Percentiles rank a stretch among this genome's conserved stretches.
Conservation (phyloP, 2,113 vertebrate species). For the Alethe diademata region DNA sequence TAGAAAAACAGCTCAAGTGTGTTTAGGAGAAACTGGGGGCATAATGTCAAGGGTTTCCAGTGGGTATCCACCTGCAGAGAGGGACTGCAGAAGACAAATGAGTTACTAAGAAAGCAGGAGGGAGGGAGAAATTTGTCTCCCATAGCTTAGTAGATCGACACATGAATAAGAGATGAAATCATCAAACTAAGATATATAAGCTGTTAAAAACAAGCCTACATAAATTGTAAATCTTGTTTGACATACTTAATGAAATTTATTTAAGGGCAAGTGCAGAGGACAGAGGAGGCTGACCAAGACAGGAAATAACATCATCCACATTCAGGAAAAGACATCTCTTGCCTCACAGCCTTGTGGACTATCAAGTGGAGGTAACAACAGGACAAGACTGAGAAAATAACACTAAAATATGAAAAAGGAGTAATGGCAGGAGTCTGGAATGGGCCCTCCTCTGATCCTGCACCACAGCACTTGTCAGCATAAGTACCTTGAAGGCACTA, state of each 20-base stretch:
- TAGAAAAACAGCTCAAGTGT: neutral
- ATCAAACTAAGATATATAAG: neutral
- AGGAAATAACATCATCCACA: neutral
- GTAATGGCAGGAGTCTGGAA: neutral
- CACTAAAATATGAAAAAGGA: neutral
- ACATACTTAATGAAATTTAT: neutral
- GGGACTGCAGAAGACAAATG: neutral
- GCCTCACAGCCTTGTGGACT: neutral
- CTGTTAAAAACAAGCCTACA: neutral
- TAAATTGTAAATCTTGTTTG: neutral
- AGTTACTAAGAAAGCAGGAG: neutral
- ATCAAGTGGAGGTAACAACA: neutral
- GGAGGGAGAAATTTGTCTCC: neutral
- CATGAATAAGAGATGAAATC: neutral
- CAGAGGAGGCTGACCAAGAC: neutral
- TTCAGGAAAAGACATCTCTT: neutral
- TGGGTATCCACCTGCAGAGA: neutral
- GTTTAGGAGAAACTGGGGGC: neutral
- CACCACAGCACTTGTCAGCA: neutral
- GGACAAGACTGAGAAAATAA: neutral
- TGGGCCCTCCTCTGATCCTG: neutral
- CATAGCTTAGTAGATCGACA: neutral
- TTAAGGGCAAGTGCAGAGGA: neutral
- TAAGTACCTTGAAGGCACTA: neutral
- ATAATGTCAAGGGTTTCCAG: neutral